Evolutionary conservation across 2,797 vertebrate genomes (phyloP).

Genomic region (Toxotes lorentzi): DNA sequence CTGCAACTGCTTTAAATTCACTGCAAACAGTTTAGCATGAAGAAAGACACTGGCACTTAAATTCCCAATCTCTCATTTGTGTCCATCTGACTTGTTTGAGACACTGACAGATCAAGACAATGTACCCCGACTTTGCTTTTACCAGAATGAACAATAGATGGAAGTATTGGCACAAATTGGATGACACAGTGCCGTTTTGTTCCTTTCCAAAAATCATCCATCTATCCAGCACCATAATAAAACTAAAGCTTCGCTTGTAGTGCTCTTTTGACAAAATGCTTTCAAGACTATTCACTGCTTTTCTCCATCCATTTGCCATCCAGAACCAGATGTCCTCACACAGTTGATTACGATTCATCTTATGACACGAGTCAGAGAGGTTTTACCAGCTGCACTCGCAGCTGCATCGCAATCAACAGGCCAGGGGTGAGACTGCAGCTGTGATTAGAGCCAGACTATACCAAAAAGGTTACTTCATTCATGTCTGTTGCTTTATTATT

Average conservation of each 20-base stretch:
- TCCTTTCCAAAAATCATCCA: slow-evolving; percentile 18
- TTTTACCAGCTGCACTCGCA: slow-evolving; percentile 71
- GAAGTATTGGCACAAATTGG: slow-evolving; percentile 12
- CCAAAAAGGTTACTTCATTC: slow-evolving; percentile 37
- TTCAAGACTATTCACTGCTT: slow-evolving; percentile 43
- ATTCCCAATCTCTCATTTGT: not conserved
- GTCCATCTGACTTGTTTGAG: not conserved
- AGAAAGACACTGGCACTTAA: not conserved
- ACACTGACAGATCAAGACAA: not conserved
- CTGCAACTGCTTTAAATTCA: slow-evolving; percentile 11
- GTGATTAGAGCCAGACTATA: slow-evolving; percentile 64
- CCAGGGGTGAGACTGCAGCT: slow-evolving; percentile 69
- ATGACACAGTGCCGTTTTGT: slow-evolving; percentile 4
- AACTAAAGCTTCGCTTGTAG: slow-evolving; percentile 10
- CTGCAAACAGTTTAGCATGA: not conserved
- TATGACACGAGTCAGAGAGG: slow-evolving; percentile 54
- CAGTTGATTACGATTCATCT: slow-evolving; percentile 75
- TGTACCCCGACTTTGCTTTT: not conserved
- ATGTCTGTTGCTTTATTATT: slow-evolving; percentile 20
- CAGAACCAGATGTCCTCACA: slow-evolving; percentile 70
- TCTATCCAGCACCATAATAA: slow-evolving; percentile 5
- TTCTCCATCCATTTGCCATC: slow-evolving; percentile 38
- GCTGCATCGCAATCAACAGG: slow-evolving; percentile 78
- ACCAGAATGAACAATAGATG: not conserved
- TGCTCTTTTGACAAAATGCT: slow-evolving; percentile 47